Conservation (phyloP, 2,888 invertebrate species). For the Thysanoteuthis rhombus region DNA sequence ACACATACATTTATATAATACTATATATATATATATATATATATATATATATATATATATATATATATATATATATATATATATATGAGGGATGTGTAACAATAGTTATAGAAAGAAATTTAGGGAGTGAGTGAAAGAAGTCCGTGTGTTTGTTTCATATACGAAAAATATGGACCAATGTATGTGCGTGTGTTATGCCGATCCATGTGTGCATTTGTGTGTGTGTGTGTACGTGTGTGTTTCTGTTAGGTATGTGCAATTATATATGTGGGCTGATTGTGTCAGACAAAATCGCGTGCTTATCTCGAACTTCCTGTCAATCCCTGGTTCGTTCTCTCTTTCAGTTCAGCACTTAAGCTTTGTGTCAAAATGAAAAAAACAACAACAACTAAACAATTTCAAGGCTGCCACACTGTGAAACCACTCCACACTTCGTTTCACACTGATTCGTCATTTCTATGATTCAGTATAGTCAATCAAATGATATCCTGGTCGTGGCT, state of each 20-base stretch:
- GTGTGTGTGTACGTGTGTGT: too few relatives aligned
- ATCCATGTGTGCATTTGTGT: too few relatives aligned
- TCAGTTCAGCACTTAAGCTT: too few relatives aligned
- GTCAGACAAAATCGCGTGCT: not conserved
- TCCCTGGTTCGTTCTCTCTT: not conserved
- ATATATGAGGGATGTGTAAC: not conserved
- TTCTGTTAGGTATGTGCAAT: too few relatives aligned
- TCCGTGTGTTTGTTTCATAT: too few relatives aligned
- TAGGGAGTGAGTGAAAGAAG: too few relatives aligned
- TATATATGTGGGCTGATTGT: not conserved
- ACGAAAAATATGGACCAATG: too few relatives aligned
- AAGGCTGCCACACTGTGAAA: not conserved
- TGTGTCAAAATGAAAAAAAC: not conserved
- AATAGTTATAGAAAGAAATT: too few relatives aligned
- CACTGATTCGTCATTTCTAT: not conserved
- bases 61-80: not conserved
- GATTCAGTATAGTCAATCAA: not conserved
- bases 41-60: not conserved
- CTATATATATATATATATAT: not conserved
- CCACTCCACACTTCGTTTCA: not conserved
- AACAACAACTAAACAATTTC: not conserved
- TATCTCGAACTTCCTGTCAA: not conserved
- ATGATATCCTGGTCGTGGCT: not conserved
- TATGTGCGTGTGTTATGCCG: too few relatives aligned
- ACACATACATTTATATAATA: not conserved